Evolutionary conservation across 2,113 vertebrate genomes (phyloP).

Genomic region (Delphinus delphis): DNA sequence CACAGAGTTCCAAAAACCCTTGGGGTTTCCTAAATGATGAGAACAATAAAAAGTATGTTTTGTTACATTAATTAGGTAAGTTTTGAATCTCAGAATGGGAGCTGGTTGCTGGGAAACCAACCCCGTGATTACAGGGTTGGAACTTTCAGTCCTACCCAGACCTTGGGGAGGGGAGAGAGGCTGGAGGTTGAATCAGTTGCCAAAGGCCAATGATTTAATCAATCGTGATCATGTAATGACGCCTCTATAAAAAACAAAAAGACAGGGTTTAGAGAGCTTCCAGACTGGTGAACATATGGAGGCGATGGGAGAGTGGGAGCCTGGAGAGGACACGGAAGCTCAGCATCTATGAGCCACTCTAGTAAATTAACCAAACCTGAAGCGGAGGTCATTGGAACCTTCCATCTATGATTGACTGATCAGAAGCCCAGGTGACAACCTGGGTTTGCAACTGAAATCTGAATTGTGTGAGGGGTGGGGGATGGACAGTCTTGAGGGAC

Average conservation of each 20-base stretch:
- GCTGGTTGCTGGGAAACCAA: neutral
- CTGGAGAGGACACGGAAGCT: neutral
- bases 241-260: neutral
- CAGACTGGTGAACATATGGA: neutral
- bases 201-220: neutral
- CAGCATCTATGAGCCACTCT: neutral
- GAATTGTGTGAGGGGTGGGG: neutral
- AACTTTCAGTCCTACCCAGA: neutral
- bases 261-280: neutral
- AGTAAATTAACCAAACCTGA: neutral
- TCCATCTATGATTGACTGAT: neutral
- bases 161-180: neutral
- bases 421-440: neutral
- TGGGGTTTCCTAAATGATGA: neutral
- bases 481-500: neutral
- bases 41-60: neutral
- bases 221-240: neutral
- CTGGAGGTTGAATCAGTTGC: neutral
- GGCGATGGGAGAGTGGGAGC: neutral
- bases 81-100: neutral
- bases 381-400: neutral
- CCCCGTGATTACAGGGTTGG: neutral
- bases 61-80: neutral
- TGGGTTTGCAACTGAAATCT: neutral
- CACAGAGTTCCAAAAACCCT: neutral